phyloP scores from a whole-genome alignment of 2,888 invertebrate species.

The Caenorhabditis afra region DNA sequence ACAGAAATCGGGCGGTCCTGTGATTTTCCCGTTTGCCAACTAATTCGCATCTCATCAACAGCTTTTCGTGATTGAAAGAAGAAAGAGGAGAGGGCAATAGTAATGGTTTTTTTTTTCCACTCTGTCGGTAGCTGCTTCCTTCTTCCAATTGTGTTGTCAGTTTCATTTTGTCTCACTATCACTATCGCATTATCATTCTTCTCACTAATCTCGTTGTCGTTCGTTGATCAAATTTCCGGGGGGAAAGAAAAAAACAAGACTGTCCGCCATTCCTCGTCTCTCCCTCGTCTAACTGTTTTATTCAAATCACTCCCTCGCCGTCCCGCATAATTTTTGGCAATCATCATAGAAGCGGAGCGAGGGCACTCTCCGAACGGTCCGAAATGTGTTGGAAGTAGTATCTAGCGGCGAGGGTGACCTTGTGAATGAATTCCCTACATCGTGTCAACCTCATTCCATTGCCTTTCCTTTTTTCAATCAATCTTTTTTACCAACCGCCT shows the following conservation, averaged over 20 bases:
- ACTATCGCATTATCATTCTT: conserved; percentile 40
- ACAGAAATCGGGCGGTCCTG: conserved; percentile 14
- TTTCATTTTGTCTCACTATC: conserved; percentile 51
- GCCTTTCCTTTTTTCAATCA: conserved; percentile 49
- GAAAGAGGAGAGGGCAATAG: conserved; percentile 2
- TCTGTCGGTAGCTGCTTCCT: conserved; percentile 12
- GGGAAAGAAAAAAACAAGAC: not conserved
- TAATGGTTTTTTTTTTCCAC: conserved; percentile 12
- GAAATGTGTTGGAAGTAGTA: conserved; percentile 44
- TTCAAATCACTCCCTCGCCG: conserved; percentile 3
- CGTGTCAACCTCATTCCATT: conserved; percentile 58
- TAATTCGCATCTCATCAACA: not conserved
- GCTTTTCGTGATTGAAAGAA: conserved; percentile 10
- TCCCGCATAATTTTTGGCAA: conserved; percentile 20
- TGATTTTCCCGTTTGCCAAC: not conserved
- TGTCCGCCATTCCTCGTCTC: not conserved
- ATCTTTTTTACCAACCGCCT: conserved; percentile 43
- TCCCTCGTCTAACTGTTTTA: not conserved
- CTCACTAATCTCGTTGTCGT: conserved; percentile 41
- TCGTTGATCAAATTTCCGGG: conserved; percentile 36
- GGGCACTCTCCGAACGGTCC: conserved; percentile 30
- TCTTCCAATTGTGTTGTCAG: conserved; percentile 47
- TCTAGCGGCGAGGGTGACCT: conserved; percentile 53
- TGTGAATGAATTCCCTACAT: conserved; percentile 55
- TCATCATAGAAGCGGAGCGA: conserved; percentile 5